phyloP scores from a whole-genome alignment of 2,888 invertebrate species.

The Agrilus mali region DNA sequence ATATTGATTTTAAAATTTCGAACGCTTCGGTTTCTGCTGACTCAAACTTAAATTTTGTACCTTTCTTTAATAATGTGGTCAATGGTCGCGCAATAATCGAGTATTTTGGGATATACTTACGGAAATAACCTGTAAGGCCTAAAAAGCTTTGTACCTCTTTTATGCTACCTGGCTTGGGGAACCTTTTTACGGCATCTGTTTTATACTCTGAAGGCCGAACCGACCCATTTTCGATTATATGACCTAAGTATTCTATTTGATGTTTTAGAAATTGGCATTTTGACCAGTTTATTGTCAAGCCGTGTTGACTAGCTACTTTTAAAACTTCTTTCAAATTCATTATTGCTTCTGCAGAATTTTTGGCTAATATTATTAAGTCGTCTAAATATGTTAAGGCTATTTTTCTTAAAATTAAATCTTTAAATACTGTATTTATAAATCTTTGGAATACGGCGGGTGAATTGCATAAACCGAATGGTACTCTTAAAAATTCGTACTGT shows the following conservation, averaged over 20 bases:
- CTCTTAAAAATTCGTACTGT: conserved; percentile 27
- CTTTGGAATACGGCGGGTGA: conserved; percentile 24
- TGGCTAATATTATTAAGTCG: conserved; percentile 12
- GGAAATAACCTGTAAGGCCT: conserved; percentile 4
- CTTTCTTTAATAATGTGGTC: not conserved
- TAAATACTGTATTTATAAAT: conserved; percentile 21
- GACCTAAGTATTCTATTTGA: conserved; percentile 4
- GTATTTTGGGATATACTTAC: conserved; percentile 1
- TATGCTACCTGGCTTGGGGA: not conserved
- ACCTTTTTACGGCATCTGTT: not conserved
- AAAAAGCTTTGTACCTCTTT: conserved; percentile 5
- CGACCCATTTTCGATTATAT: not conserved
- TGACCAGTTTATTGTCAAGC: conserved; percentile 21
- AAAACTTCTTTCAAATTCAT: too few species aligned
- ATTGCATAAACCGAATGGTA: conserved; percentile 30
- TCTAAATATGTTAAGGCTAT: conserved; percentile 9
- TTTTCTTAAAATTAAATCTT: conserved; percentile 13
- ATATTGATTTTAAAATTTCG: not conserved
- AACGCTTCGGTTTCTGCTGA: not conserved
- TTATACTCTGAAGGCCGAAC: not conserved
- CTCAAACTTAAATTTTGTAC: not conserved
- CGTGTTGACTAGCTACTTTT: conserved; percentile 15
- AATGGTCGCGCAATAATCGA: conserved; percentile 1
- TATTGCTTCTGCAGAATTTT: conserved; percentile 15
- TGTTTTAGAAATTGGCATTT: conserved; percentile 24